phyloP scores from a whole-genome alignment of 2,888 invertebrate species.

The Endotricha flammealis region DNA sequence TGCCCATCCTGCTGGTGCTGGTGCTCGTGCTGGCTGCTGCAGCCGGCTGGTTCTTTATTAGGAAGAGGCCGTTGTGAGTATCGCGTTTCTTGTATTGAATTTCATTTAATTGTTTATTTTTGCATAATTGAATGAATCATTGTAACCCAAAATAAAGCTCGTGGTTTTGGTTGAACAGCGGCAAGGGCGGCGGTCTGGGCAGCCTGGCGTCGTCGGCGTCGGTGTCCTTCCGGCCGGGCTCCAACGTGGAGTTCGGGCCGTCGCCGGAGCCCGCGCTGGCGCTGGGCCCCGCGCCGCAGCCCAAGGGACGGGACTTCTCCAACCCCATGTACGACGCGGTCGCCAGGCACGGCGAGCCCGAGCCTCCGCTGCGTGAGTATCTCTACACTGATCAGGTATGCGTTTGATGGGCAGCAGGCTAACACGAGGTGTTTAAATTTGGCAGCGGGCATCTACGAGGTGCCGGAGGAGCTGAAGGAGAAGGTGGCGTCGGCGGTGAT shows the following conservation, averaged over 20 bases:
- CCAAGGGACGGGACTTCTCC: slow-evolving; percentile 94
- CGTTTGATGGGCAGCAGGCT: not conserved
- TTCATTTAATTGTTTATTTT: too few species aligned
- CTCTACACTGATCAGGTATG: too few species aligned
- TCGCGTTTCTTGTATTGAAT: too few species aligned
- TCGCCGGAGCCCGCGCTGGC: slow-evolving; percentile 88
- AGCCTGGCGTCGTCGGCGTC: slow-evolving; percentile 92
- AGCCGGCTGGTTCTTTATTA: slow-evolving; percentile 88
- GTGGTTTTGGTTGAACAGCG: slow-evolving; percentile 63
- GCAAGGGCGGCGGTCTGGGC: slow-evolving; percentile 87
- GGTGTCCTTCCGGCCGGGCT: slow-evolving; percentile 95
- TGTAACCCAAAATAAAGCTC: too few species aligned
- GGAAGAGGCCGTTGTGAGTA: slow-evolving; percentile 91
- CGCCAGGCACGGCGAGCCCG: slow-evolving; percentile 47
- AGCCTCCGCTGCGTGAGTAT: slow-evolving; percentile 53
- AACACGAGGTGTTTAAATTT: not conserved
- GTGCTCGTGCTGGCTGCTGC: slow-evolving; percentile 84
- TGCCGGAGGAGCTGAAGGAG: slow-evolving; percentile 86
- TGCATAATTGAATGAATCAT: too few species aligned
- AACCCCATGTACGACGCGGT: slow-evolving; percentile 99
- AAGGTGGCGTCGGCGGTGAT: slow-evolving; percentile 85
- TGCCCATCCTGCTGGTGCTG: slow-evolving; percentile 89
- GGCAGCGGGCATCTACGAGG: slow-evolving; percentile 86
- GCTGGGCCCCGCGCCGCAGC: slow-evolving; percentile 83
- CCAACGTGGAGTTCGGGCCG: slow-evolving; percentile 93